phyloP scores from a whole-genome alignment of 1,140 invertebrate species.

The Nephila pilipes region DNA sequence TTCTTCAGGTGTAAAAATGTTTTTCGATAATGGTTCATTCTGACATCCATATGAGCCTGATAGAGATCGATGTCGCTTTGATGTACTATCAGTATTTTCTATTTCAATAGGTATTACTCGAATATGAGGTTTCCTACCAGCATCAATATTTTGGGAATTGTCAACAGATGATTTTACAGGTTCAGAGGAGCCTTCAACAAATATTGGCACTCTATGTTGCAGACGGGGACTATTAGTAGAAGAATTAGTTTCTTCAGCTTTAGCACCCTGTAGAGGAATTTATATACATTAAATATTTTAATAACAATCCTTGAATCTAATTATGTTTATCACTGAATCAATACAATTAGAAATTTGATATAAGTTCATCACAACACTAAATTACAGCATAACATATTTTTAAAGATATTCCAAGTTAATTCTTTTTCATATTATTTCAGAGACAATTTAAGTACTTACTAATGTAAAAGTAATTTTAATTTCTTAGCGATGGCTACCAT shows the following conservation, averaged over 20 bases:
- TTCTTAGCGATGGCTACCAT: too few species aligned
- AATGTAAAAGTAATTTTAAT: too few species aligned
- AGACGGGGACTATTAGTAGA: slow-evolving; percentile 45
- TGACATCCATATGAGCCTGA: background rate
- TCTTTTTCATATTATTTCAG: too few species aligned
- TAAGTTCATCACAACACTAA: too few species aligned
- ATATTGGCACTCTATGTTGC: slow-evolving; percentile 68
- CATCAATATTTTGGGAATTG: background rate
- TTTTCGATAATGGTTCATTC: too few species aligned
- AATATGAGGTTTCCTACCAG: slow-evolving; percentile 43
- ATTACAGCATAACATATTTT: too few species aligned
- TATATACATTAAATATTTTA: too few species aligned
- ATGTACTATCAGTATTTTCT: background rate
- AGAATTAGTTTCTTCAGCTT: background rate
- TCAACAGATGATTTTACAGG: background rate
- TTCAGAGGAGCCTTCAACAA: slow-evolving; percentile 42
- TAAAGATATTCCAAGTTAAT: too few species aligned
- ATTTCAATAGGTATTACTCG: slow-evolving; percentile 66
- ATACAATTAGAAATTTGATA: too few species aligned
- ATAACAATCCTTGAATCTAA: too few species aligned
- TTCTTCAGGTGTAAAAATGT: background rate
- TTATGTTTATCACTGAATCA: too few species aligned
- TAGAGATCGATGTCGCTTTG: slow-evolving; percentile 1
- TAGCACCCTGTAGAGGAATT: slow-evolving; percentile 4
- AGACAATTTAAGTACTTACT: too few species aligned